Evolutionary conservation across 2,888 invertebrate genomes (phyloP), one percentile per base, ranked within the genome.

Genomic region (Liopterus haemorrhoidalis): DNA sequence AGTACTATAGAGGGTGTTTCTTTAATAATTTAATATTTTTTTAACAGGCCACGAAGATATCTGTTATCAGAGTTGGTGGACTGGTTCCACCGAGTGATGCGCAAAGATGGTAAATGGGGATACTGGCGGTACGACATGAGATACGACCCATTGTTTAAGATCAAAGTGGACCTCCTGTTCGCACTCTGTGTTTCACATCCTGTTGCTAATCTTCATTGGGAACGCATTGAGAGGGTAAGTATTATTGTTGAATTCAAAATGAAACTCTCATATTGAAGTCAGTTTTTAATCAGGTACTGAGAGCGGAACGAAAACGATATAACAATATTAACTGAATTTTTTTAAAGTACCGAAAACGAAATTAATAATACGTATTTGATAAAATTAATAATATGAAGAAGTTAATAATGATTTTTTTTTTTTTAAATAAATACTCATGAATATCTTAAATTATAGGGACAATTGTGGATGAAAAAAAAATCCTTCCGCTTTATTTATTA

Each of bases 61-160:
- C 70, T 78, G 52, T 69, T 94, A 15, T 73, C 78, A 5, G 91
- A 91, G 56, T 62, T 94, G 42, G 78, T 91, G 0, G 86, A 89
- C 59, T 94, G 86, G 83, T 82, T 93, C 68, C 81, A 78, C 67
- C 72, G 75, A 11, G 65, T 85, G 3, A 82, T 88, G 79, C 75
- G 83, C 43, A 82, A 79, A 60, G 78, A 79, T 52, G 73, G 74
- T 24, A 72, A 75, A 15, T 81, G 79, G 75, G 84, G 84, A 28
- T 88, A 82, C 62, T 59, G 52, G 22, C 77, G 86, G 48, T 78
- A 79, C 52, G 83, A 91, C 62, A 71, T 90, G 73, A 76, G 81
- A 54, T 81, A 71, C 53, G 82, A 85, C 60, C 84, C 83, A 0
- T 49, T 79, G 2, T 81, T 85, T 58, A 65, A 79, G 53, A 0